Percentiles rank a stretch among this genome's conserved stretches.
phyloP scores from a whole-genome alignment of 2,888 invertebrate genomes.

The Scrobipalpa costella region DNA sequence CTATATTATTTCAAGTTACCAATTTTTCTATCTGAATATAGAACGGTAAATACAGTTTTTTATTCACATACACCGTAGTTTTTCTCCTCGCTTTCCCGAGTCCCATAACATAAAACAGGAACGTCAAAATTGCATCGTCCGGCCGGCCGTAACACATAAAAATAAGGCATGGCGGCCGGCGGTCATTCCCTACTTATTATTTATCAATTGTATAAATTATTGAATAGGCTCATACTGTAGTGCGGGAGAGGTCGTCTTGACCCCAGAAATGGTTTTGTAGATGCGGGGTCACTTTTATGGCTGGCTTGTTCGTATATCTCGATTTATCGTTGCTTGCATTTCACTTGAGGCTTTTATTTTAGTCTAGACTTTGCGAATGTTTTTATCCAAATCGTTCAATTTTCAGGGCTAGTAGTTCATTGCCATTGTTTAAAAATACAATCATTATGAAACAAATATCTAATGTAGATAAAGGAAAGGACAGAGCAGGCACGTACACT shows the following conservation, averaged over 20 bases:
- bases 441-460: too few relatives aligned
- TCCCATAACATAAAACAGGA: conserved; percentile 13
- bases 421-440: too few relatives aligned
- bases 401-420: too few relatives aligned
- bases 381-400: not conserved
- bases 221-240: conserved; percentile 58
- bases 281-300: conserved; percentile 64
- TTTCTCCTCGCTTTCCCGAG: not conserved
- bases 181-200: conserved; percentile 65
- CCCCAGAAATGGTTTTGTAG: conserved; percentile 44
- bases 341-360: conserved; percentile 26
- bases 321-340: conserved; percentile 44
- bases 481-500: too few relatives aligned
- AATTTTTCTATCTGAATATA: too few relatives aligned
- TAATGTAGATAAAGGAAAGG: too few relatives aligned
- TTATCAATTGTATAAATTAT: conserved; percentile 80
- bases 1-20: too few relatives aligned
- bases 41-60: too few relatives aligned
- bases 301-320: conserved; percentile 44
- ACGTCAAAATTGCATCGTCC: conserved; percentile 28
- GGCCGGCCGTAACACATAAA: conserved; percentile 42
- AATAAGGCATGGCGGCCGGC: conserved; percentile 51
- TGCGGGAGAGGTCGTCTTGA: conserved; percentile 46
- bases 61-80: not conserved
- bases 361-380: not conserved